Percentiles rank a stretch among this genome's conserved stretches.
Conservation (phyloP, 1,140 invertebrate species). For the Saxidomus purpurata region DNA sequence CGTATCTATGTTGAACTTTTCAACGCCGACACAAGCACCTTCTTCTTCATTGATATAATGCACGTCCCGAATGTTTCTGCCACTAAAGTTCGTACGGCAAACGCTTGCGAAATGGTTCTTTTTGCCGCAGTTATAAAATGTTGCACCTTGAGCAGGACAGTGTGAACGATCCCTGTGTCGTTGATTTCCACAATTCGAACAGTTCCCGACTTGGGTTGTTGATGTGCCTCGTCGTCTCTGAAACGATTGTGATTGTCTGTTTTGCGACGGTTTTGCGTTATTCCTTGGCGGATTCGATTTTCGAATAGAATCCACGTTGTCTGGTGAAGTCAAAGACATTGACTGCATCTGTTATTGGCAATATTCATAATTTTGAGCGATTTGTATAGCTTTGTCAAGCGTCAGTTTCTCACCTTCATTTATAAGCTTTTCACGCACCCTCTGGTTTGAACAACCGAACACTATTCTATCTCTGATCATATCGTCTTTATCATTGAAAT, state of each 20-base stretch:
- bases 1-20: neutral
- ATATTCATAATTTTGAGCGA: conserved; percentile 39
- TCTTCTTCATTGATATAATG: neutral
- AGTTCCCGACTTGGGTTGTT: too few species aligned
- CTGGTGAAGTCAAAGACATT: neutral
- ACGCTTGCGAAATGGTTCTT: neutral
- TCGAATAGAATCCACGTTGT: neutral
- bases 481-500: neutral
- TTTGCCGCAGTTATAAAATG: conserved; percentile 1
- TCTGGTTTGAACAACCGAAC: neutral
- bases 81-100: neutral
- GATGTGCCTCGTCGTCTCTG: neutral
- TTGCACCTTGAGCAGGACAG: too few species aligned
- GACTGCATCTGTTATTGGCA: conserved; percentile 4
- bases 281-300: too few species aligned
- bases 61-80: neutral
- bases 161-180: too few species aligned
- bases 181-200: neutral
- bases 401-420: neutral
- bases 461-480: neutral
- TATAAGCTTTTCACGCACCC: neutral
- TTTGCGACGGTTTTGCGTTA: neutral
- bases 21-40: too few species aligned
- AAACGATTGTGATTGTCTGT: neutral
- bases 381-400: conserved; percentile 13